Conservation (phyloP, 1,140 invertebrate genomes). For the Holcopasites calliopsidis region DNA sequence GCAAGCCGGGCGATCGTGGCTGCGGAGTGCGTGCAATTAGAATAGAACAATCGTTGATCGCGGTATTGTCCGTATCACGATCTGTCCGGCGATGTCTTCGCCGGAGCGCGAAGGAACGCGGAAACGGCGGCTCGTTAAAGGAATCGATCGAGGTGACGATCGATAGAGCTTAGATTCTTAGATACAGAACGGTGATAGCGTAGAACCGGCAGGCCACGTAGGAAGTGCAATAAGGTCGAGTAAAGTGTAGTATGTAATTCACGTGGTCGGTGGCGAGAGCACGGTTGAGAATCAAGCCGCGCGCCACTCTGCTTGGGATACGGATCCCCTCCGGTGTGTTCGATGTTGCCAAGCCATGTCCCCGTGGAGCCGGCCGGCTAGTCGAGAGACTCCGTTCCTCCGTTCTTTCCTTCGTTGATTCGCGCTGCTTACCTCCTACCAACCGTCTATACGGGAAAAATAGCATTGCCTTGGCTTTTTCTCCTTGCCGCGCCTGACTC, state of each 20-base stretch:
- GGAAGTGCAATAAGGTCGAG: constrained; percentile 10
- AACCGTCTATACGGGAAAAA: constrained; percentile 63
- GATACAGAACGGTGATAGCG: constrained; percentile 7
- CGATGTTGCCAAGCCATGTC: constrained; percentile 63
- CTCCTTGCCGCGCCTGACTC: constrained; percentile 54
- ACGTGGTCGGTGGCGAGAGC: constrained; percentile 64
- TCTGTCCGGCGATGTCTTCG: neutral
- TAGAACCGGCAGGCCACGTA: neutral
- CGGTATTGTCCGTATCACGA: constrained; percentile 7
- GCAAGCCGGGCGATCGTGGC: neutral
- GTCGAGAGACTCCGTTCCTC: constrained; percentile 28
- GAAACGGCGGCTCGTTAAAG: constrained; percentile 6
- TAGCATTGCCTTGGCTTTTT: constrained; percentile 75
- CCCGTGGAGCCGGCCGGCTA: constrained; percentile 50
- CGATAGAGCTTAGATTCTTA: constrained; percentile 27
- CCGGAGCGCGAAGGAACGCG: constrained; percentile 21
- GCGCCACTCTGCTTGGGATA: constrained; percentile 57
- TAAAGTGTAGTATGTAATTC: constrained; percentile 53
- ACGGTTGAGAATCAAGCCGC: constrained; percentile 24
- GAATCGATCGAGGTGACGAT: constrained; percentile 22
- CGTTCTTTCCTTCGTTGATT: constrained; percentile 31
- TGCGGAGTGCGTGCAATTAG: neutral
- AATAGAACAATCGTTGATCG: constrained; percentile 27
- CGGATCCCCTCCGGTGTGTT: constrained; percentile 65
- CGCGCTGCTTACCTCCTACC: constrained; percentile 4